Percentiles rank a stretch among this genome's conserved stretches.
phyloP scores from a whole-genome alignment of 2,888 invertebrate species.

The Petrolisthes manimaculis region DNA sequence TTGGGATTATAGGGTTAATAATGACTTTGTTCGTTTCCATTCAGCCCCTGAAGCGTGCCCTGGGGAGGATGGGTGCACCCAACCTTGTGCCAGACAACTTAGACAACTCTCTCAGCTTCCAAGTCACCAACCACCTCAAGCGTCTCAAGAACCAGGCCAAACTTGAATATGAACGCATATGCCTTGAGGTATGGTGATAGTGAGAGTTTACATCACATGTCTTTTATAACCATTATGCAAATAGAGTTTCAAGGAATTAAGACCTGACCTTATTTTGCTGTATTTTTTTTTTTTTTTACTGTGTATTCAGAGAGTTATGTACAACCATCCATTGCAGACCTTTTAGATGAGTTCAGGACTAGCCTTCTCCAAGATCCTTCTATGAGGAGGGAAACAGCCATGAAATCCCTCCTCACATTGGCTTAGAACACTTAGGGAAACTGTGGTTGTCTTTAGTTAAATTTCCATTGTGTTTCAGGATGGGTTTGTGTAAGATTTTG shows the following conservation, averaged over 20 bases:
- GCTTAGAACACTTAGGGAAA: no score
- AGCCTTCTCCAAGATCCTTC: no score
- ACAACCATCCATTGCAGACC: no score
- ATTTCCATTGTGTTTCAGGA: no score
- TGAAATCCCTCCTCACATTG: no score
- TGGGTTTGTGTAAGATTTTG: no score
- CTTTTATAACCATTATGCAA: not conserved
- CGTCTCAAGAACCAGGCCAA: constrained; percentile 95
- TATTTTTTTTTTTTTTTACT: not conserved
- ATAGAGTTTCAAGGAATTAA: not conserved
- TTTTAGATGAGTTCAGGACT: no score
- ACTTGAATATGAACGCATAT: constrained; percentile 80
- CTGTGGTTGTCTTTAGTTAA: no score
- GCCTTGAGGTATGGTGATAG: constrained; percentile 58
- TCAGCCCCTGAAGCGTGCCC: constrained; percentile 88
- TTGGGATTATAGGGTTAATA: no score
- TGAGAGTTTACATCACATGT: not conserved
- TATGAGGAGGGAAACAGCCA: no score
- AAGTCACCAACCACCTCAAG: constrained; percentile 93
- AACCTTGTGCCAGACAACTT: constrained; percentile 90
- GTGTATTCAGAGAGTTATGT: no score
- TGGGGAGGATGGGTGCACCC: constrained; percentile 90
- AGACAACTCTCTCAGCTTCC: constrained; percentile 92
- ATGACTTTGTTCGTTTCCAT: no score
- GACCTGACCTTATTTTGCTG: not conserved